phyloP scores from a whole-genome alignment of 2,797 vertebrate genomes.

The Cuculus canorus region DNA sequence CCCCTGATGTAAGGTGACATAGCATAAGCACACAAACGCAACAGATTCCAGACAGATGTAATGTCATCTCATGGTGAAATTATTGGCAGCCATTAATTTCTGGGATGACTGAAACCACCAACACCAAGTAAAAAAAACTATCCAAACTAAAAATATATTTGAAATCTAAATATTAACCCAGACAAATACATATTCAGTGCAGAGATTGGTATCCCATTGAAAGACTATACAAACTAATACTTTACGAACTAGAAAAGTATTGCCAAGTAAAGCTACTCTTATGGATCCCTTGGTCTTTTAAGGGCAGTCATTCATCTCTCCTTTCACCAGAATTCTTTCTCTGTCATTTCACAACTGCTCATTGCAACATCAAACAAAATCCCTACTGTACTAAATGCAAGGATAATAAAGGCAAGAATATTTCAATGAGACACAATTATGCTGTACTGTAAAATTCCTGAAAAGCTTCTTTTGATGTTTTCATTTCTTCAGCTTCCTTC shows the following conservation, averaged over 20 bases:
- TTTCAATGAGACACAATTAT: not conserved
- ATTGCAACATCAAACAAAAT: not conserved
- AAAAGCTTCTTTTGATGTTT: not conserved
- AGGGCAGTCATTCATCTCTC: not conserved
- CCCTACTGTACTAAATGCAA: not conserved
- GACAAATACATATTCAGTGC: not conserved
- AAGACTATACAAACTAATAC: not conserved
- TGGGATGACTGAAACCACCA: not conserved
- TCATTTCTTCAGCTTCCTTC: not conserved
- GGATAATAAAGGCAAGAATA: not conserved
- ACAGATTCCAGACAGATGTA: rapidly evolving
- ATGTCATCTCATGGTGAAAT: not conserved
- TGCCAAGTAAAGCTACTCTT: not conserved
- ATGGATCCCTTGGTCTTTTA: not conserved
- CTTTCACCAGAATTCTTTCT: not conserved
- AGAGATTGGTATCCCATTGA: not conserved
- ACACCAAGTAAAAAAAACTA: not conserved
- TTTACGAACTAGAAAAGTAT: not conserved
- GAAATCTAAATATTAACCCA: not conserved
- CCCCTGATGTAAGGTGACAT: not conserved
- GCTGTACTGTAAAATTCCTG: not conserved
- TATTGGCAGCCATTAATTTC: not conserved
- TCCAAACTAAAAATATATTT: not conserved
- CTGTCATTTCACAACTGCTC: not conserved
- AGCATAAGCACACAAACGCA: not conserved